These are phyloP conservation scores for Nomada ferruginata DNA, from an alignment of 2,888 invertebrate genomes.

Conservation along the genomic window DNA sequence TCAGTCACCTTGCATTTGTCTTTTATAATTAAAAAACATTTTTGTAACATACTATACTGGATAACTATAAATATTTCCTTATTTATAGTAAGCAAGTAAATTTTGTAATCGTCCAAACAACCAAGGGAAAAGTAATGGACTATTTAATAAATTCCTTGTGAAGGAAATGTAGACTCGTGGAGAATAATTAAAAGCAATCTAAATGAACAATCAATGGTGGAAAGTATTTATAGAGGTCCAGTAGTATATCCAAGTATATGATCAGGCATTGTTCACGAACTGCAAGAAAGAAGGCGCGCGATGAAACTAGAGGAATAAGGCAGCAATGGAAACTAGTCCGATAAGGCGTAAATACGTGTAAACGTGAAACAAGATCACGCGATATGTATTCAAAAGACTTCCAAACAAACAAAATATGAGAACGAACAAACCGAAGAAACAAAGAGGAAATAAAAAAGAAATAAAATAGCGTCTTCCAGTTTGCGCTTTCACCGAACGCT, in stretches of 20 bases:
- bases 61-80: neutral
- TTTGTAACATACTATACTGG: neutral
- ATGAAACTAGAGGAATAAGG: neutral
- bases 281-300: slow-evolving; percentile 22
- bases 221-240: slow-evolving; percentile 42
- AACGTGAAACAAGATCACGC: slow-evolving; percentile 17
- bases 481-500: slow-evolving; percentile 70
- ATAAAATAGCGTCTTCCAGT: slow-evolving; percentile 72
- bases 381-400: slow-evolving; percentile 27
- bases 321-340: slow-evolving; percentile 1
- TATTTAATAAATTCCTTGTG: neutral
- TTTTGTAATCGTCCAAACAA: neutral
- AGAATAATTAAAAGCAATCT: neutral
- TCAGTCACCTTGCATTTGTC: neutral
- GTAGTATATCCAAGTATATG: slow-evolving; percentile 32
- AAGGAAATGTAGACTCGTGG: neutral
- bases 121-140: neutral
- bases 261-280: slow-evolving; percentile 28
- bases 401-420: slow-evolving; percentile 5
- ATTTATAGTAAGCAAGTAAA: neutral
- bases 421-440: neutral
- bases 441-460: neutral
- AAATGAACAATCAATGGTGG: neutral
- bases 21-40: neutral
- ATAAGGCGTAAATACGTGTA: slow-evolving; percentile 22